Percentiles rank a stretch among this genome's conserved stretches.
Conservation (phyloP, 2,888 invertebrate species). For the Pristionchus arcanus region DNA sequence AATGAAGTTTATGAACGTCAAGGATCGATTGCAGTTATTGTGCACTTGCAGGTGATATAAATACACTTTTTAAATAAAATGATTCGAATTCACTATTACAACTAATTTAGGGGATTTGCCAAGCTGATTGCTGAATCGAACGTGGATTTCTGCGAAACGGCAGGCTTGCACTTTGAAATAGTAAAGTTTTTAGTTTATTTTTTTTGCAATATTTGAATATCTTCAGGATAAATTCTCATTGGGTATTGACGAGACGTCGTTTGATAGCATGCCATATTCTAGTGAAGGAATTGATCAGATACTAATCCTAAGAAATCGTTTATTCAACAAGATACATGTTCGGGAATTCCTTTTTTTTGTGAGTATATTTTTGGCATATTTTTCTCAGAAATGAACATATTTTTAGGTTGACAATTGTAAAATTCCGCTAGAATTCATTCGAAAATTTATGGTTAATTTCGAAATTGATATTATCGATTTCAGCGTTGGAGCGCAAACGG, state of each 20-base stretch:
- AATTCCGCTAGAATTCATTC: no score
- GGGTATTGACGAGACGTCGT: background rate
- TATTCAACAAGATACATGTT: background rate
- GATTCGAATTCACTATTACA: background rate
- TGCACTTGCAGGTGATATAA: background rate
- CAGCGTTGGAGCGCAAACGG: no score
- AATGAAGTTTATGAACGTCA: background rate
- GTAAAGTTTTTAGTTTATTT: no score
- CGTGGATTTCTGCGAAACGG: background rate
- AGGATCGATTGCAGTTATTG: background rate
- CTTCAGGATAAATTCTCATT: background rate
- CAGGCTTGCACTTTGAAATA: background rate
- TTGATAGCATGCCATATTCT: background rate
- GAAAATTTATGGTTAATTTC: no score
- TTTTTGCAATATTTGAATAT: background rate
- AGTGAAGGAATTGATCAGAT: background rate
- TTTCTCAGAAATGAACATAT: no score
- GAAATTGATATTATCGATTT: no score
- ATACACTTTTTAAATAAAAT: background rate
- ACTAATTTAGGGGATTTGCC: background rate
- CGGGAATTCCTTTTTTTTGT: background rate
- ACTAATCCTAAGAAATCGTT: background rate
- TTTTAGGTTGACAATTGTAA: no score
- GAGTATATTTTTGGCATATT: background rate
- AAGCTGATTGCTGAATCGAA: background rate